Evolutionary conservation across 1,140 invertebrate species (phyloP), one percentile per base, ranked within the genome.

Genomic region (Melitaea cinxia): DNA sequence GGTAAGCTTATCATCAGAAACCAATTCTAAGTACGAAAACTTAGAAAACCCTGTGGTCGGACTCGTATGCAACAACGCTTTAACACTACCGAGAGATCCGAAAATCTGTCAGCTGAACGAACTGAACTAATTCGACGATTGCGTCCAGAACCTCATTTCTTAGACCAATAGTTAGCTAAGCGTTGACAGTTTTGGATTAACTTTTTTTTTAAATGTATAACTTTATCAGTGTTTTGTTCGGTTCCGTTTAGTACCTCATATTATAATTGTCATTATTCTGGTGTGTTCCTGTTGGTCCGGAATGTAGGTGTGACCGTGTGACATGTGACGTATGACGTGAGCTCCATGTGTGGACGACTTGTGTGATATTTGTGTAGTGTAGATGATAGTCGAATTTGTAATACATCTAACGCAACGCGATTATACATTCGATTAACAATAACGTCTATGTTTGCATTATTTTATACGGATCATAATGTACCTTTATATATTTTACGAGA

Each of bases 31-130:
- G 55, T 91, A 85, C 47, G 88, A 91, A 4, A 89, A 87, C 26
- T 73, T 89, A 1, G 87, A 91, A 47, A 91, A 91, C 54, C 88
- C 88, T 1, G 87, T 91, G 0, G 88, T 91, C 2, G 88, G 88
- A 1, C 75, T 91, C 1, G 73, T 91, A 0, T 72, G 73, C 26
- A 87, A 82, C 59, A 87, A 84, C 67, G 80, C 75, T 3, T 68
- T 88, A 5, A 62, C 79, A 0, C 35, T 86, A 45, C 75, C 77
- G 9, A 65, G 84, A 12, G 85, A 89, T 23, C 73, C 82, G 15
- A 83, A 70, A 59, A 88, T 88, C 62, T 83, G 77, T 71, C 82
- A 81, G 17, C 54, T 88, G 9, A 86, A 82, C 68, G 88, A 91
- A 37, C 52, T 85, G 53, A 87, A 87, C 56, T 88, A 71, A 80